Evolutionary conservation across 2,113 vertebrate species (phyloP).

Genomic region (Labeo catla): DNA sequence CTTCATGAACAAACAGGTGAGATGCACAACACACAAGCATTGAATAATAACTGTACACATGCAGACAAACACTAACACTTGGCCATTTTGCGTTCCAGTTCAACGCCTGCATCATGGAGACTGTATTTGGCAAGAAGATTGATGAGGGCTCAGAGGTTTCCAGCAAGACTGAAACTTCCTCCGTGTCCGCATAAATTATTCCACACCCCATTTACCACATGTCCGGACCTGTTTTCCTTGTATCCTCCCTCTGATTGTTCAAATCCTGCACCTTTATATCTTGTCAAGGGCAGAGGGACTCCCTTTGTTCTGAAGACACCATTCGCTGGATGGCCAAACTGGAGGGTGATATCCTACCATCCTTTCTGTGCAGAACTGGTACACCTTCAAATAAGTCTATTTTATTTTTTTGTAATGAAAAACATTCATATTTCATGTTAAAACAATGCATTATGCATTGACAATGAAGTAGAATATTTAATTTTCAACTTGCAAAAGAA

Average conservation of each 20-base stretch:
- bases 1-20: slow-evolving; percentile 89
- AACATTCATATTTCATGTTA: not conserved
- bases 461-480: not conserved
- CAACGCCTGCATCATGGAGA: slow-evolving; percentile 81
- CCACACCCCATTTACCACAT: not conserved
- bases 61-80: not conserved
- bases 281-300: not conserved
- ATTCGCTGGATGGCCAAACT: not conserved
- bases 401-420: slow-evolving; percentile 23
- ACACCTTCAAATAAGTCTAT: not conserved
- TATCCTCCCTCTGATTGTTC: not conserved
- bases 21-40: not conserved
- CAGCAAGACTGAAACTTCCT: slow-evolving; percentile 78
- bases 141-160: slow-evolving; percentile 73
- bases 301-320: not conserved
- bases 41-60: not conserved
- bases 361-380: not conserved
- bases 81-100: slow-evolving; percentile 71
- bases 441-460: not conserved
- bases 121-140: slow-evolving; percentile 78
- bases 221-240: not conserved
- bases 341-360: not conserved
- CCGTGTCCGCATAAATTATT: slow-evolving; percentile 62
- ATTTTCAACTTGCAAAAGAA: slow-evolving; percentile 18
- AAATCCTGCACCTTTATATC: not conserved